Conservation (phyloP, 2,797 vertebrate species). For the Darevskia mixta region DNA sequence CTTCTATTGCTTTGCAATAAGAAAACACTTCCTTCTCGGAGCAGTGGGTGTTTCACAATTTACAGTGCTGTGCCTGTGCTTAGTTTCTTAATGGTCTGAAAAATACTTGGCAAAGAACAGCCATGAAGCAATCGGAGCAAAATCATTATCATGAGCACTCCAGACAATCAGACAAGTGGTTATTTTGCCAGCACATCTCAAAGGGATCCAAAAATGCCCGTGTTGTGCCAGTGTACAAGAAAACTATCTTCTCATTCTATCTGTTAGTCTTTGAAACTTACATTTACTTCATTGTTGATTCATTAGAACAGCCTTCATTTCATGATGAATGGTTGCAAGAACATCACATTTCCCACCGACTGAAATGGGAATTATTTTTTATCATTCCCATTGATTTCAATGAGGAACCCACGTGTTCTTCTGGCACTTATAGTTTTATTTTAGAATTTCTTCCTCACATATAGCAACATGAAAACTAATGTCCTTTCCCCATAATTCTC, state of each 20-base stretch:
- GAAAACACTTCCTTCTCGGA: background rate
- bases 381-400: background rate
- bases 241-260: background rate
- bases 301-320: background rate
- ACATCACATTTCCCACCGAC: background rate
- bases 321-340: background rate
- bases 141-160: background rate
- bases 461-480: too few relatives aligned
- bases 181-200: constrained; percentile 1
- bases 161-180: background rate
- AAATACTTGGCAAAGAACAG: background rate
- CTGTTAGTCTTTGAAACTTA: background rate
- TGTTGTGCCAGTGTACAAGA: background rate
- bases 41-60: background rate
- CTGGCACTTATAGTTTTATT: background rate
- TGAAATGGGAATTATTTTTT: background rate
- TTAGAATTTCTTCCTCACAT: background rate
- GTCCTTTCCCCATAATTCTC: too few relatives aligned
- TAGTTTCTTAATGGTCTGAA: constrained; percentile 3
- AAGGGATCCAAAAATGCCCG: background rate
- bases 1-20: background rate
- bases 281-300: background rate
- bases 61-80: background rate
- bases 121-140: constrained; percentile 18
- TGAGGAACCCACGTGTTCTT: background rate